phyloP scores from a whole-genome alignment of 2,888 invertebrate genomes.

The Caenorhabditis wallacei region DNA sequence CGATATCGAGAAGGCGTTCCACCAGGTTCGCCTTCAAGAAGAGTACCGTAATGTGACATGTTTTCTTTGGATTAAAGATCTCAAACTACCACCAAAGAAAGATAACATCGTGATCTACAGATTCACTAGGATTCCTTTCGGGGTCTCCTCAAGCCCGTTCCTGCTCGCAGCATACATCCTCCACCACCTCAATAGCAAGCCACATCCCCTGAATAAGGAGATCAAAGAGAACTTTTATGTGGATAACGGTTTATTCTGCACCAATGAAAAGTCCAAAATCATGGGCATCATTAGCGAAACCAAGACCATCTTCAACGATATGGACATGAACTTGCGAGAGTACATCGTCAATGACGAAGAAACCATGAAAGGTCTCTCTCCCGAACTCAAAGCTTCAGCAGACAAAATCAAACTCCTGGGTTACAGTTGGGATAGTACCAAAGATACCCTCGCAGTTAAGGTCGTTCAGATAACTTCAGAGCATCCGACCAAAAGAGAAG shows the following conservation, averaged over 20 bases:
- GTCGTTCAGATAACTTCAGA: background rate
- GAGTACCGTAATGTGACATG: background rate
- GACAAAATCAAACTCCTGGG: conserved; percentile 25
- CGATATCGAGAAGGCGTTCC: too few species aligned
- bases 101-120: background rate
- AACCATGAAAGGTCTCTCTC: background rate
- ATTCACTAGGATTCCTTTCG: background rate
- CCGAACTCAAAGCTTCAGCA: background rate
- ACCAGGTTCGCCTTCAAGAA: conserved; percentile 72
- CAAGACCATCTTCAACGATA: background rate
- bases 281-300: background rate
- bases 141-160: conserved; percentile 53
- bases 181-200: background rate
- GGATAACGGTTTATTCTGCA: conserved; percentile 15
- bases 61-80: background rate
- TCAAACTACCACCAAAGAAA: background rate
- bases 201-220: background rate
- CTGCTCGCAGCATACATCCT: conserved; percentile 61
- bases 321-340: conserved; percentile 37
- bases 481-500: conserved; percentile 20
- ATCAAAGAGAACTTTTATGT: conserved; percentile 21
- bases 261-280: background rate
- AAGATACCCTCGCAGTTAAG: conserved; percentile 1
- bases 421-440: background rate
- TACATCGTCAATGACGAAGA: background rate